Evolutionary conservation across 2,888 invertebrate species (phyloP).

Genomic region (Heliconius aoede): DNA sequence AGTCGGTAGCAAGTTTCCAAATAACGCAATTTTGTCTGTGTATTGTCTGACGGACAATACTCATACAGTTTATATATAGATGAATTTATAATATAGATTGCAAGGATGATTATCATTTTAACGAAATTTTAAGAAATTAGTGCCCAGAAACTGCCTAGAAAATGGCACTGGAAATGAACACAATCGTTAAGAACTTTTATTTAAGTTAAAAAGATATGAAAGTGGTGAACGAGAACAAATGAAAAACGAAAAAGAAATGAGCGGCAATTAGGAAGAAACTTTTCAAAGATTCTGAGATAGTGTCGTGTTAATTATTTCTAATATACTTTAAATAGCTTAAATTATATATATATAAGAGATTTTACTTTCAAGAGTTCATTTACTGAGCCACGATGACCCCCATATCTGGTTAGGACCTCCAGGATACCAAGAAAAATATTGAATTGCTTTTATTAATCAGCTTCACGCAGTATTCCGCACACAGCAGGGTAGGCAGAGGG

Average conservation of each 20-base stretch:
- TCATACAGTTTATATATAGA: too few species aligned
- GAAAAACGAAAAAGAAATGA: not conserved
- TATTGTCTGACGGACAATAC: too few species aligned
- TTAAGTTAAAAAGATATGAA: not conserved
- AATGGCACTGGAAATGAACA: not conserved
- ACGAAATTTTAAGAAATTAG: not conserved
- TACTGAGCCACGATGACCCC: too few species aligned
- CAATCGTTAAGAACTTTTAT: not conserved
- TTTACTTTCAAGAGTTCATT: too few species aligned
- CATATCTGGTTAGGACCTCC: too few species aligned
- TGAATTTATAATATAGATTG: too few species aligned
- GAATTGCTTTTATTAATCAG: too few species aligned
- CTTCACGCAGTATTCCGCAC: too few species aligned
- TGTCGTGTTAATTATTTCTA: not conserved
- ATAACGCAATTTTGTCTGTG: too few species aligned
- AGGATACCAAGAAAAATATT: too few species aligned
- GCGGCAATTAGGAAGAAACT: not conserved
- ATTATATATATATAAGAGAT: not conserved
- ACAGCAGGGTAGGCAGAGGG: too few species aligned
- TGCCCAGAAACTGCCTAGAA: not conserved
- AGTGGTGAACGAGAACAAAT: not conserved
- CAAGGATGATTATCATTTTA: not conserved
- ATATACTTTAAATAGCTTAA: not conserved
- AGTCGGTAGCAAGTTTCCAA: too few species aligned
- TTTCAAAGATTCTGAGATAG: not conserved